phyloP scores from a whole-genome alignment of 2,888 invertebrate species.

The Drosophila niveifrons region DNA sequence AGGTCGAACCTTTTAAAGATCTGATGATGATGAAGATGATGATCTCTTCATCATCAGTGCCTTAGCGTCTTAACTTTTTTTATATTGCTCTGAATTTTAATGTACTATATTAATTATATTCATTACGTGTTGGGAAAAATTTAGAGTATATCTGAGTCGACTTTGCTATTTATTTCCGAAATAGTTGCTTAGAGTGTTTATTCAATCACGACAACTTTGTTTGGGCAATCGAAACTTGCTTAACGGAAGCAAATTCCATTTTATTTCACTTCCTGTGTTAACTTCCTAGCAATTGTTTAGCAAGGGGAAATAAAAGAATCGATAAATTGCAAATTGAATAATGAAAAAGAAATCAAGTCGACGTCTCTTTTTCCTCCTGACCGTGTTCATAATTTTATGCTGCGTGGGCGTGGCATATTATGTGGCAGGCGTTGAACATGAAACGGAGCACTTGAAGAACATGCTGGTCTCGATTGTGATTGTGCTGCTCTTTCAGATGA shows the following conservation, averaged over 20 bases:
- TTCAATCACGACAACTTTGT: not conserved
- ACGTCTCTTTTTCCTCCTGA: slow-evolving; percentile 5
- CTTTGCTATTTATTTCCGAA: too few species aligned
- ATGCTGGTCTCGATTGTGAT: slow-evolving; percentile 28
- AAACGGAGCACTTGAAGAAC: slow-evolving; percentile 33
- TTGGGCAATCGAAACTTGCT: not conserved
- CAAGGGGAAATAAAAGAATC: not conserved
- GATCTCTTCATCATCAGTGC: too few species aligned
- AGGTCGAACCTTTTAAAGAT: too few species aligned
- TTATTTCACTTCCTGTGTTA: not conserved
- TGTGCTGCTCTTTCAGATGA: slow-evolving; percentile 25
- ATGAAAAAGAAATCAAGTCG: not conserved
- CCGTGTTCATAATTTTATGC: slow-evolving; percentile 4
- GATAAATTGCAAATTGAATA: not conserved
- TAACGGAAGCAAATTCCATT: not conserved
- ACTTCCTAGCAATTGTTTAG: not conserved
- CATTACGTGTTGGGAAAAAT: too few species aligned
- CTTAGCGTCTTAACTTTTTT: too few species aligned
- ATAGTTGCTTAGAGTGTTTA: not conserved
- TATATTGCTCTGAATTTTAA: too few species aligned
- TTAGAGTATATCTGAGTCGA: too few species aligned
- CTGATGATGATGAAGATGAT: too few species aligned
- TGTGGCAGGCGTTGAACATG: slow-evolving; percentile 39
- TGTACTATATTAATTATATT: too few species aligned
- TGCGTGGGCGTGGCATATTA: not conserved